These are phyloP conservation scores for Porites cylindrica DNA, from an alignment of 92 coral and sea anemone genomes.

Conservation along the genomic window DNA sequence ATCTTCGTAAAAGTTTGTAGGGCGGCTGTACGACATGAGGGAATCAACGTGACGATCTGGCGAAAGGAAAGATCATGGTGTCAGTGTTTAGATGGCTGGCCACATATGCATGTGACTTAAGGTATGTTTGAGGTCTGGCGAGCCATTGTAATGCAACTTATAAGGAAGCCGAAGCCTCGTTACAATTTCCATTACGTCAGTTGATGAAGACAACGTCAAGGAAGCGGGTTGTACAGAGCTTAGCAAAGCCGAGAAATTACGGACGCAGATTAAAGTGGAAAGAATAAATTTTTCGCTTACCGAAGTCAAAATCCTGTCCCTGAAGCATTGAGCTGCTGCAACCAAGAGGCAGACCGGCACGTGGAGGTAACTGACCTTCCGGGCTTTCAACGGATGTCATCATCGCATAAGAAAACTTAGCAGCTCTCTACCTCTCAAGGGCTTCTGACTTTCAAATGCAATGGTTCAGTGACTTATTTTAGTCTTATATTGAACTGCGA, in stretches of 20 bases:
- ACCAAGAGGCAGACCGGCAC: constrained; percentile 65
- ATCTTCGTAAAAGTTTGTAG: constrained; percentile 77
- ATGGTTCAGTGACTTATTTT: constrained; percentile 10
- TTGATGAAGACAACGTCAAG: constrained; percentile 26
- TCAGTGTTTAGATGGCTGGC: constrained; percentile 3
- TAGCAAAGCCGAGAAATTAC: constrained; percentile 16
- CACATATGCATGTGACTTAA: constrained; percentile 23
- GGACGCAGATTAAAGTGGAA: constrained; percentile 11
- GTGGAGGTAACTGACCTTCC: constrained; percentile 72
- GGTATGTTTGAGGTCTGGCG: constrained; percentile 41
- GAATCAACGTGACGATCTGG: constrained; percentile 86
- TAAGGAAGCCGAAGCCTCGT: constrained; percentile 44
- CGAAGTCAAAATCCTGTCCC: constrained; percentile 80
- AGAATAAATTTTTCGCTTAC: constrained; percentile 42
- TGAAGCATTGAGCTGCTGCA: constrained; percentile 65
- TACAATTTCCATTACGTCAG: constrained; percentile 75
- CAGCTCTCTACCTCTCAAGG: constrained; percentile 43
- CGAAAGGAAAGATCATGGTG: constrained; percentile 23
- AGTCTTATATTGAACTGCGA: constrained; percentile 13
- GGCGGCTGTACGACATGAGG: constrained; percentile 74
- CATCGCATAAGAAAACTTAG: constrained; percentile 49
- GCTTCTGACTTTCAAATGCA: constrained; percentile 31
- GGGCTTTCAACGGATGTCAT: constrained; percentile 81
- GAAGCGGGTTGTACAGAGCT: constrained; percentile 30
- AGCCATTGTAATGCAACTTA: constrained; percentile 23